phyloP scores from a whole-genome alignment of 2,113 vertebrate species.

The Melospiza melodia region DNA sequence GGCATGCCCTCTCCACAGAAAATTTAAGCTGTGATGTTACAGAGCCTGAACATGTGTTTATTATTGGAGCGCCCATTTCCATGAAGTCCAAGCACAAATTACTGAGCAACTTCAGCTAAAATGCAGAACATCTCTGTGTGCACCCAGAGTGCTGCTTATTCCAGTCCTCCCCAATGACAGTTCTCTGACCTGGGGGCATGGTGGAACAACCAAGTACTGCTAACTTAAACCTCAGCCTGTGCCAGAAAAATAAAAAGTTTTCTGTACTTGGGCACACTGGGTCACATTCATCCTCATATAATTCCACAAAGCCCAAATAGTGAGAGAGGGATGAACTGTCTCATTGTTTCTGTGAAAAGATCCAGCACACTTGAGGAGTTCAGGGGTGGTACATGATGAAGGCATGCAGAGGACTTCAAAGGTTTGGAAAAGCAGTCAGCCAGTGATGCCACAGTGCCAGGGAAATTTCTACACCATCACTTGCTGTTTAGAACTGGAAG shows the following conservation, averaged over 20 bases:
- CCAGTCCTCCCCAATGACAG: neutral
- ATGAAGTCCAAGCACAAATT: constrained; percentile 15
- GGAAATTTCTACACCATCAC: neutral
- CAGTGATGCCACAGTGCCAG: accelerated
- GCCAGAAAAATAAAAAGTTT: constrained; percentile 39
- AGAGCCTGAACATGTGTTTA: neutral
- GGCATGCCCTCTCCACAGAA: neutral
- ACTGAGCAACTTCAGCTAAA: neutral
- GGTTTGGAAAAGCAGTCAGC: neutral
- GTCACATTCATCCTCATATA: neutral
- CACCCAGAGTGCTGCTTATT: neutral
- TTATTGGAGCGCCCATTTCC: neutral
- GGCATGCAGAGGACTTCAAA: neutral
- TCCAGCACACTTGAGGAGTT: neutral
- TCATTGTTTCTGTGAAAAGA: constrained; percentile 22
- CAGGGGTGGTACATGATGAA: neutral
- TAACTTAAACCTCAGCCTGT: constrained; percentile 34
- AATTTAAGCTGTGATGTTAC: neutral
- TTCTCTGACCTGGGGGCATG: neutral
- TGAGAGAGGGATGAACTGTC: constrained; percentile 1
- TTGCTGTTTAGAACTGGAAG: neutral
- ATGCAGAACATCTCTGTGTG: neutral
- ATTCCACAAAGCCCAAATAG: neutral
- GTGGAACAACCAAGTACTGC: constrained; percentile 16
- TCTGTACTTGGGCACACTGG: constrained; percentile 24